Evolutionary conservation across 2,797 vertebrate species (phyloP), one percentile per base, ranked within the genome.

Genomic region (Gastrophryne carolinensis): DNA sequence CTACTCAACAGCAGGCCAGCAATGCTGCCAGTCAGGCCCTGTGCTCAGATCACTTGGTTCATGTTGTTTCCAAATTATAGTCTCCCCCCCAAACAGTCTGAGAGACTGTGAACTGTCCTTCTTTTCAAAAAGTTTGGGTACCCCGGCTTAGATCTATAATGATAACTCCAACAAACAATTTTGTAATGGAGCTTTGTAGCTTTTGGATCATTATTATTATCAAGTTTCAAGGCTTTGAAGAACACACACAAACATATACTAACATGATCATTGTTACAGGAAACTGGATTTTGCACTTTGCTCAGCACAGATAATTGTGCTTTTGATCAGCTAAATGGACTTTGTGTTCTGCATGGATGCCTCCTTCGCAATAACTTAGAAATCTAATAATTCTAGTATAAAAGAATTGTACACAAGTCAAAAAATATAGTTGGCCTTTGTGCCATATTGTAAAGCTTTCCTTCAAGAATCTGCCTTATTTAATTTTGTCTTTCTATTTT

Each of bases 401-500:
- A 77, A 78, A 63, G 75, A 72, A 65, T 53, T 65, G 68, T 78
- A 72, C 61, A 58, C 69, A 78, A 65, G 24, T 56, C 75, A 58
- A 67, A 78, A 61, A 29, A 49, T 50, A 52, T 64, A 78, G 53
- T 71, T 78, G 75, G 75, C 67, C 67, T 78, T 27, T 78, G 52
- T 41, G 26, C 75, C 50, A 72, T 58, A 64, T 61, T 72, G 67
- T 39, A 61, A 72, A 72, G 67, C 65, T 71, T 71, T 61, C 50
- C 47, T 68, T 17, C 3, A 65, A 79, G 39, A 64, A 9, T 73
- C 26, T 65, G 1, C 32, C 64, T 73, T 72, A 77, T 82, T 83
- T 80, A 76, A 84, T 82, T 86, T 75, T 56, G 34, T 74, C 80
- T 21, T 70, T 80, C 73, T 81, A 50, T 83, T 82, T 81, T 47